Conservation (phyloP, 2,888 invertebrate genomes). For the Molanna angustata region DNA sequence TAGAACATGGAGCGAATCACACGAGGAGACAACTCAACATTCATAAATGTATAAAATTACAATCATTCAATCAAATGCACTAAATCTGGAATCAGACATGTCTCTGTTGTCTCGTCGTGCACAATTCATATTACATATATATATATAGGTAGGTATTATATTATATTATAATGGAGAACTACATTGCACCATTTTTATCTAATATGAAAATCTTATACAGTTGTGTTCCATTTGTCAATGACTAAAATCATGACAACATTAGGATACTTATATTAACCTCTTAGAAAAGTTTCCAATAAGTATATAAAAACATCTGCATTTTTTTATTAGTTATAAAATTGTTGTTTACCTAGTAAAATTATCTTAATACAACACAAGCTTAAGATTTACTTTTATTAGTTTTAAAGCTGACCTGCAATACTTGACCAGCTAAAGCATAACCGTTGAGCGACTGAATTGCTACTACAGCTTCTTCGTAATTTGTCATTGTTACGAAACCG, state of each 20-base stretch:
- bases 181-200: slow-evolving; percentile 29
- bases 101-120: slow-evolving; percentile 11
- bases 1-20: slow-evolving; percentile 24
- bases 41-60: slow-evolving; percentile 21
- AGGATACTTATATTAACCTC: slow-evolving; percentile 27
- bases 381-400: slow-evolving; percentile 81
- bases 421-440: slow-evolving; percentile 91
- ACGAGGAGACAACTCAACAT: slow-evolving; percentile 17
- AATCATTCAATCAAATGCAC: slow-evolving; percentile 12
- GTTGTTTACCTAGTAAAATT: slow-evolving; percentile 37
- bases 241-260: slow-evolving; percentile 24
- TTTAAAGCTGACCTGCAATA: slow-evolving; percentile 97
- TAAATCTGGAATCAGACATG: slow-evolving; percentile 15
- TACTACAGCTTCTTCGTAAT: slow-evolving; percentile 94
- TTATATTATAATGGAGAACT: slow-evolving; percentile 29
- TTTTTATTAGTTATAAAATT: slow-evolving; percentile 31
- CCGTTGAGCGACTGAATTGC: slow-evolving; percentile 96
- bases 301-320: slow-evolving; percentile 31
- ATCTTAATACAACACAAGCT: slow-evolving; percentile 53
- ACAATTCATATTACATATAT: background rate
- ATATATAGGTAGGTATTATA: background rate
- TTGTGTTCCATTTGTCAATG: slow-evolving; percentile 22
- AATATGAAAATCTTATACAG: slow-evolving; percentile 26
- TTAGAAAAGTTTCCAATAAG: slow-evolving; percentile 32
- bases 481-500: slow-evolving; percentile 98